Evolutionary conservation across 2,888 invertebrate genomes (phyloP), one percentile per base, ranked within the genome.

Genomic region (Tiliacea citrago): DNA sequence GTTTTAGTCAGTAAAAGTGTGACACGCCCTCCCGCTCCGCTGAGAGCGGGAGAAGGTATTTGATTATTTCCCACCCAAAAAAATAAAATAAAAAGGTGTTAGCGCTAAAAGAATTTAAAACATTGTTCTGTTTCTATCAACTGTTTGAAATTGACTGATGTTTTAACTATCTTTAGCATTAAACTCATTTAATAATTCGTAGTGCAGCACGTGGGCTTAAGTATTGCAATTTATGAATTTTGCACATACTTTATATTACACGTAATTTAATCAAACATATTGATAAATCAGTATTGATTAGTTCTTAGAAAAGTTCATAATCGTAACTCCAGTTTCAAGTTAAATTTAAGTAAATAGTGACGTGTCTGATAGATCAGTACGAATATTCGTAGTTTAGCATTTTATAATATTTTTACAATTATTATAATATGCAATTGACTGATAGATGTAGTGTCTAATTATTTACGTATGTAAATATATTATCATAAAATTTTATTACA

Each of bases 401-500:
- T 83, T 85, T 82, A 81, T 84, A 82, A 81, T 82, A 82, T 76
- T 89, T 87, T 88, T 91, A 91, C 90, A 76, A 88, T 86, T 88
- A 89, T 89, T 90, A 91, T 89, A 91, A 91, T 89, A 92, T 91
- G 89, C 93, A 93, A 95, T 93, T 91, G 95, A 96, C 95, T 96
- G 95, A 95, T 96, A 95, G 95, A 89, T 93, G 93, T 95, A 95
- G 92, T 92, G 79, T 91, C 82, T 88, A 86, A 91, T 82, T 81
- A 84, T 90, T 89, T 88, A 90, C 87, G 87, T 84, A 85, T 93
- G 91, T 93, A 93, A 90, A 92, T 87, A 85, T 71, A 83, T 87
- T 71, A 83, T 87, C 76, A 83, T 79, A 79, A 78, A 74, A 80
- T 86, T 82, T 85, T 79, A 88, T 81, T 77, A 79, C 39, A 77